Evolutionary conservation across 92 coral and sea anemone species (phyloP).

Genomic region (Bergia puertoricense): DNA sequence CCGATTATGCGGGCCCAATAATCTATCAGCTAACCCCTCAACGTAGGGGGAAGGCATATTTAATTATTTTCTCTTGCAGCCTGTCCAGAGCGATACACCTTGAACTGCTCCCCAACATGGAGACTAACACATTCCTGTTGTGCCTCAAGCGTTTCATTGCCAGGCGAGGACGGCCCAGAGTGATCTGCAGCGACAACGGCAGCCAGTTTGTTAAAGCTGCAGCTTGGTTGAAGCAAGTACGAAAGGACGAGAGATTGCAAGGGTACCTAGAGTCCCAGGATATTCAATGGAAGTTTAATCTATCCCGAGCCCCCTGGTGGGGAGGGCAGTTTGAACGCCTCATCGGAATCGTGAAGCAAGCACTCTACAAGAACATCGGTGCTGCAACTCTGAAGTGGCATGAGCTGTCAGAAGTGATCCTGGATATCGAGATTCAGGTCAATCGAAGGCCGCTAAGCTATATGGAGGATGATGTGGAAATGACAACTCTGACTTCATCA

Average conservation of each 20-base stretch:
- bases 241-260: slow-evolving; percentile 20
- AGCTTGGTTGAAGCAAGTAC: slow-evolving; percentile 42
- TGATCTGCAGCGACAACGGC: slow-evolving; percentile 56
- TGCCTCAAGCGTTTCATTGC: slow-evolving; percentile 55
- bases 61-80: slow-evolving; percentile 53
- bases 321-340: slow-evolving; percentile 55
- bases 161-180: slow-evolving; percentile 54
- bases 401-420: no score
- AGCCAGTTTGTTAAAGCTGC: slow-evolving; percentile 50
- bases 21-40: slow-evolving; percentile 26
- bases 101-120: slow-evolving; percentile 46
- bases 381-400: no score
- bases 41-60: slow-evolving; percentile 44
- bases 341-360: slow-evolving; percentile 39
- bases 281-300: slow-evolving; percentile 48
- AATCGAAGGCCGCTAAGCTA: no score
- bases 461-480: no score
- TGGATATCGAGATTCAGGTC: no score
- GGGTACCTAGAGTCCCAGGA: slow-evolving; percentile 50
- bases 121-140: slow-evolving; percentile 37
- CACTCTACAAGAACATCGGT: slow-evolving; percentile 39
- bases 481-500: no score
- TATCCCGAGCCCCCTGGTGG: slow-evolving; percentile 56
- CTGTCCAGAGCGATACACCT: slow-evolving; percentile 57
- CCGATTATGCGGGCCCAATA: slow-evolving; percentile 52